Conservation (phyloP, 2,888 invertebrate species). For the Neoaliturus tenellus region DNA sequence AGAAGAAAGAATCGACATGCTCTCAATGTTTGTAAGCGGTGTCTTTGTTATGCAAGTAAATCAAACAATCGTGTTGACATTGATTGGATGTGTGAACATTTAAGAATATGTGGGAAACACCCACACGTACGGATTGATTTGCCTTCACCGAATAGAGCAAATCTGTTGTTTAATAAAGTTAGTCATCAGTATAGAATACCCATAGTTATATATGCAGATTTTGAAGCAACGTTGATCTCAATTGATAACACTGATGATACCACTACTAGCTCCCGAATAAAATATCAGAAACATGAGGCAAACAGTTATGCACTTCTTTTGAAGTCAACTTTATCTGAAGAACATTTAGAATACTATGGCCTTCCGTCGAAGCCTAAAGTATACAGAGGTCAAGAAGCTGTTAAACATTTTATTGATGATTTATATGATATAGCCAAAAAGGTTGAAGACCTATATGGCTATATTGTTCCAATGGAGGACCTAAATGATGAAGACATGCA, state of each 20-base stretch:
- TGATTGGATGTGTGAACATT: background rate
- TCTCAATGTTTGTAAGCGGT: conserved; percentile 27
- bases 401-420: conserved; percentile 14
- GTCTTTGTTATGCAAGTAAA: conserved; percentile 15
- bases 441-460: conserved; percentile 14
- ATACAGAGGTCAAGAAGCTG: conserved; percentile 36
- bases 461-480: background rate
- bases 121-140: background rate
- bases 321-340: conserved; percentile 11
- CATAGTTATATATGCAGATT: conserved; percentile 17
- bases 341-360: background rate
- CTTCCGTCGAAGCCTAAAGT: background rate
- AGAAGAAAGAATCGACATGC: background rate
- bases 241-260: background rate
- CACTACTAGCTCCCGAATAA: background rate
- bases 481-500: background rate
- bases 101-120: background rate
- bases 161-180: background rate
- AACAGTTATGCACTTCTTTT: conserved; percentile 27
- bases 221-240: conserved; percentile 1
- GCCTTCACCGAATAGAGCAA: background rate
- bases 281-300: background rate
- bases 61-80: background rate
- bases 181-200: conserved; percentile 21
- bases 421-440: conserved; percentile 16